A percentile compares a stretch with the other conserved stretches of the same genome.
Evolutionary conservation across 2,113 vertebrate genomes (phyloP).

Genomic region (Bettongia penicillata): DNA sequence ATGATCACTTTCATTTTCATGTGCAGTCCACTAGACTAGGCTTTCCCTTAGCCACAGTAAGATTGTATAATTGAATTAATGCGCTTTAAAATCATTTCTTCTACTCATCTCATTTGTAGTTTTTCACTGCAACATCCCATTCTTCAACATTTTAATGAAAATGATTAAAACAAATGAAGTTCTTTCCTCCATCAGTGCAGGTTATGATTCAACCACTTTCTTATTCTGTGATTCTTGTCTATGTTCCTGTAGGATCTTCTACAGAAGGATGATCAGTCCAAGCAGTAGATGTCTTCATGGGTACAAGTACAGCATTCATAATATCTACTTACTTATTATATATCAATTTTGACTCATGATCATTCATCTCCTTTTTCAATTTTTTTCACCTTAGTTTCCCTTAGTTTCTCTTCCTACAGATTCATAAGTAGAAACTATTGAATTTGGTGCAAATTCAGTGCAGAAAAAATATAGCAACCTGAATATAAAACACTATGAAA

Average conservation of each 20-base stretch:
- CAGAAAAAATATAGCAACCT: neutral
- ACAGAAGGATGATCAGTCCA: neutral
- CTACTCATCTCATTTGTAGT: neutral
- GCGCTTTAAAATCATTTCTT: neutral
- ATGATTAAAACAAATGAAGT: neutral
- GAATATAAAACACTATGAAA: neutral
- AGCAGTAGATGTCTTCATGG: neutral
- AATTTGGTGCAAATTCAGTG: neutral
- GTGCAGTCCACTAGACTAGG: neutral
- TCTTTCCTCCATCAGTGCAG: neutral
- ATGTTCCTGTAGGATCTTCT: neutral
- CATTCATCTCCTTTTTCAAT: neutral
- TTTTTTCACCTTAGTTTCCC: neutral
- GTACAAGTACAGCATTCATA: neutral
- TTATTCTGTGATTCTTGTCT: neutral
- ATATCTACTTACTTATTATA: neutral
- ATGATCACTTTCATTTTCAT: neutral
- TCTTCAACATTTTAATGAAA: neutral
- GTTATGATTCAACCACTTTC: neutral
- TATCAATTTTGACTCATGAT: neutral
- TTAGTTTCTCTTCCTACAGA: neutral
- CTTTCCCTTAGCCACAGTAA: neutral
- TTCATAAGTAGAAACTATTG: neutral
- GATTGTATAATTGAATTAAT: neutral
- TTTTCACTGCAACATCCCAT: neutral